These are phyloP conservation scores for Hypolimnas misippus DNA, from an alignment of 2,888 invertebrate species.

Conservation along the genomic window DNA sequence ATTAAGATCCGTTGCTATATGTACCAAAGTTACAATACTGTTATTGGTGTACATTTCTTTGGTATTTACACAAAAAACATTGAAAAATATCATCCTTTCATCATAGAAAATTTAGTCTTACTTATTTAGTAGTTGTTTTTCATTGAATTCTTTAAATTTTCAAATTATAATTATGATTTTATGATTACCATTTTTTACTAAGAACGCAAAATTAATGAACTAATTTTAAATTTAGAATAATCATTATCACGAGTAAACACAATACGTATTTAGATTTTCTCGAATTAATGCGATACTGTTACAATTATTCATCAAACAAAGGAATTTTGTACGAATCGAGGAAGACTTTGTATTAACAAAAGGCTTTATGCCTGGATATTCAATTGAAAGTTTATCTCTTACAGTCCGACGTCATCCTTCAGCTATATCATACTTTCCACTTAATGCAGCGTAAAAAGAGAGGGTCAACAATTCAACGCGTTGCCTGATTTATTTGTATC, in stretches of 20 bases:
- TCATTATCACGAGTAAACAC: too few species aligned
- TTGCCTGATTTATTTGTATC: conserved; percentile 39
- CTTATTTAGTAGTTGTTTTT: too few species aligned
- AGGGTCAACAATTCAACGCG: conserved; percentile 40
- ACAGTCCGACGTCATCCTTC: conserved; percentile 29
- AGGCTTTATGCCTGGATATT: conserved; percentile 23
- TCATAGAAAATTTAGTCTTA: too few species aligned
- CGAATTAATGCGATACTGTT: not conserved
- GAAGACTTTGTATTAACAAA: conserved; percentile 11
- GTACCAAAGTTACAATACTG: conserved; percentile 19
- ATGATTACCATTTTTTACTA: too few species aligned
- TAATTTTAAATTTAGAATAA: too few species aligned
- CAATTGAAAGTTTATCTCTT: conserved; percentile 30
- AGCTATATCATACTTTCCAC: conserved; percentile 34
- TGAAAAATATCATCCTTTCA: not conserved
- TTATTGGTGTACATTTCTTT: conserved; percentile 13
- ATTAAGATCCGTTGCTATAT: conserved; percentile 47
- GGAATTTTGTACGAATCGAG: not conserved
- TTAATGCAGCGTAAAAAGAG: conserved; percentile 32
- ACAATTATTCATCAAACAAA: not conserved
- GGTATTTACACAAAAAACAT: not conserved
- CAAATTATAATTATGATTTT: too few species aligned
- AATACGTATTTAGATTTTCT: not conserved
- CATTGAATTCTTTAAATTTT: too few species aligned
- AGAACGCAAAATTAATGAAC: too few species aligned